phyloP scores from a whole-genome alignment of 2,113 vertebrate genomes.

The Pterocles orientalis region DNA sequence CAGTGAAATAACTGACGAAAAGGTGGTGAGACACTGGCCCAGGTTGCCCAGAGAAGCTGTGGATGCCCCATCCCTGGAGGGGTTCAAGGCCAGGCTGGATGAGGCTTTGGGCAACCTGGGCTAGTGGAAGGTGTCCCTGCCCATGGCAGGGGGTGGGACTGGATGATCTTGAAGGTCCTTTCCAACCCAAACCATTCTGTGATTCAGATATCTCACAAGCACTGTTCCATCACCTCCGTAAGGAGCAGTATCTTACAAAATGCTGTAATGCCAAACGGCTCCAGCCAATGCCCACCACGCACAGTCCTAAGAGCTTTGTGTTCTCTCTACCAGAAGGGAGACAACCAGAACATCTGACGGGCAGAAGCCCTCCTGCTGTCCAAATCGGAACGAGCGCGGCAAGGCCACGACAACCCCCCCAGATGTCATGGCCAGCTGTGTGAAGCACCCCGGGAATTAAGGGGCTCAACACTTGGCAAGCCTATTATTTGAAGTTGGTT shows the following conservation, averaged over 20 bases:
- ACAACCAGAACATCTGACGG: not conserved
- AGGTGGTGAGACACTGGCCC: not conserved
- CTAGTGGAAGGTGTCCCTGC: not conserved
- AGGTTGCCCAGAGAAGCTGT: not conserved
- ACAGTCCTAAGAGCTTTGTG: not conserved
- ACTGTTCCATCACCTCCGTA: not conserved
- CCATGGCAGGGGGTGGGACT: rapidly evolving
- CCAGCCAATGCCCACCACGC: not conserved
- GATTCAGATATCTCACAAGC: not conserved
- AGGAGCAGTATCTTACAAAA: not conserved
- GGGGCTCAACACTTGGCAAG: not conserved
- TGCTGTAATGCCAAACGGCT: not conserved
- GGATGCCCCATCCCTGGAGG: not conserved
- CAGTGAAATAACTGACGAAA: not conserved
- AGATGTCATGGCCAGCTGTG: not conserved
- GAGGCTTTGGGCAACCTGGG: not conserved
- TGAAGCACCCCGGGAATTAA: rapidly evolving
- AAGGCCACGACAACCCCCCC: not conserved
- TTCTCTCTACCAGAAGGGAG: not conserved
- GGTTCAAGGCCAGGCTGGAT: not conserved
- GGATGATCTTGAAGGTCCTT: not conserved
- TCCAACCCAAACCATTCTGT: not conserved
- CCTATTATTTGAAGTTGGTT: not conserved
- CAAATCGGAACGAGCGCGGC: not conserved
- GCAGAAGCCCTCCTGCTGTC: not conserved